Conservation (phyloP, 2,113 vertebrate genomes). For the Anhinga anhinga region DNA sequence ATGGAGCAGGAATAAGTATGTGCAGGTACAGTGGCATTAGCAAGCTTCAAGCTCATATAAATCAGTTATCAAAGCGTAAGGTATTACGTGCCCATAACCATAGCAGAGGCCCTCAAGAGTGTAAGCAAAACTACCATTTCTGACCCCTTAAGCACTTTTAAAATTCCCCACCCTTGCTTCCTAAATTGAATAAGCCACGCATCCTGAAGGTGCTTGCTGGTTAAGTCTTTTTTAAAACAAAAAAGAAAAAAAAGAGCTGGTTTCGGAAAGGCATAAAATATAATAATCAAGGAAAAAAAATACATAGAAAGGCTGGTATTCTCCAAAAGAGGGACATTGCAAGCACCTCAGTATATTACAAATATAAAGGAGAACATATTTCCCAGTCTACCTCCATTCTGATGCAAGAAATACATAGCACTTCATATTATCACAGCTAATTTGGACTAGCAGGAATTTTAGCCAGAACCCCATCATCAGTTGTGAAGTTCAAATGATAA, state of each 20-base stretch:
- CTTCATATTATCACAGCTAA: neutral
- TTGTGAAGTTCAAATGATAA: neutral
- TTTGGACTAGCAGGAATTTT: constrained; percentile 62
- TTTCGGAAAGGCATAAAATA: neutral
- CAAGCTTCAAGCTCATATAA: neutral
- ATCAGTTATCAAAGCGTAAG: neutral
- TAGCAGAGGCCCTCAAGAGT: neutral
- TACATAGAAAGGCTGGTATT: neutral
- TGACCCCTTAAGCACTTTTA: neutral
- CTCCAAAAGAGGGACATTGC: neutral
- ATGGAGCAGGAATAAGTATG: neutral
- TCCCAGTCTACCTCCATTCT: neutral
- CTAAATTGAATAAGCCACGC: neutral
- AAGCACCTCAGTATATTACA: neutral
- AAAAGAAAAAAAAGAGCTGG: neutral
- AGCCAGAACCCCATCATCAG: constrained; percentile 41
- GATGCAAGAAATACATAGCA: neutral
- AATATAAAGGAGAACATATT: neutral
- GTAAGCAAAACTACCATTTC: neutral
- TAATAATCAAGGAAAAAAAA: neutral
- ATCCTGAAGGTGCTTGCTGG: neutral
- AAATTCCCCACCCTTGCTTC: neutral
- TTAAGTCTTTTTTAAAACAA: neutral
- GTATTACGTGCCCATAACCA: neutral
- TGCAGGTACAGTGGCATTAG: neutral